Base-by-base conservation (phyloP, 2,888 invertebrate species). In the Eupithecia subumbrata region DNA sequence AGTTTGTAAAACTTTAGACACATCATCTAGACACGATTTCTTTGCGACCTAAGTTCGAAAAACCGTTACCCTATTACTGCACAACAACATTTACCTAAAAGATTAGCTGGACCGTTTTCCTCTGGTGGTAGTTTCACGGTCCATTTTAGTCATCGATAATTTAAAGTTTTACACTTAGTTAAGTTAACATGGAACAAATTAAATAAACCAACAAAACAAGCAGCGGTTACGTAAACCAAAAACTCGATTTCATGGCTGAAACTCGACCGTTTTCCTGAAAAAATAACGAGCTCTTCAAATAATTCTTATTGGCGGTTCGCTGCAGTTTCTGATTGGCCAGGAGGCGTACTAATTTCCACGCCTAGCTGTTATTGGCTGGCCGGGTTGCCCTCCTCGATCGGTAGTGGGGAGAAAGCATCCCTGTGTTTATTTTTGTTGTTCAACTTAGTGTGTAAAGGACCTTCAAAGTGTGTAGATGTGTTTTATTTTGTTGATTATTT, bases 351-450 rank as follows among this genome's bases (percentile, higher is more conserved):
- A 85, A 76, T 71, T 77, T 56, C 71, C 82, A 76, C 72, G 80
- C 79, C 71, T 76, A 66, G 5, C 56, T 76, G 43, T 73, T 76
- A 93, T 93, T 94, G 91, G 94, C 71, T 71, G 77, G 63, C 56
- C 52, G 37, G 37, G 66, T 82, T 82, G 87, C 90, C 91, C 89
- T 89, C 88, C 85, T 84, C 75, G 76, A 43, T 37, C 30, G 22
- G 73, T 82, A 84, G 90, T 87, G 90, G 92, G 93, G 91, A 85
- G 80, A 82, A 86, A 90, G 87, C 93, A 92, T 89, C 94, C 94
- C 94, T 87, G 83, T 93, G 93, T 93, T 93, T 94, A 93, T 94
- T 93, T 93, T 93, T 92, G 91, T 92, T 91, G 88, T 90, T 88
- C 86, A 88, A 90, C 87, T 91, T 92, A 95, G 95, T 95, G 87